Evolutionary conservation across 2,797 vertebrate species (phyloP).

Genomic region (Macrochelys suwanniensis): DNA sequence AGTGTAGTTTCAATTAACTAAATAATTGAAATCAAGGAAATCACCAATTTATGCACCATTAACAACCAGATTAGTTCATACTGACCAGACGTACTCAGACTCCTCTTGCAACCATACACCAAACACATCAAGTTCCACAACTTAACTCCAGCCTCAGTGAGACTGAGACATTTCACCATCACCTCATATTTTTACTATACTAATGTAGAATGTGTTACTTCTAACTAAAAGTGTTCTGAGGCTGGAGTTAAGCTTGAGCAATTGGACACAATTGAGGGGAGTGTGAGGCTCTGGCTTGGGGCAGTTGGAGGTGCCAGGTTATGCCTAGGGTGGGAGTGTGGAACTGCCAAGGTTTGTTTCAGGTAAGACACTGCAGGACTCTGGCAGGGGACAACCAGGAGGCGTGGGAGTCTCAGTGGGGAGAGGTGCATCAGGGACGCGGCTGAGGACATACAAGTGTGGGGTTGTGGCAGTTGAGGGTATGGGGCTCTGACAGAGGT

Average conservation of each 20-base stretch:
- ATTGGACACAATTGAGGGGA: neutral
- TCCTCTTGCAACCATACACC: neutral
- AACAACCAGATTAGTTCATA: neutral
- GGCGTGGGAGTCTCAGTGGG: neutral
- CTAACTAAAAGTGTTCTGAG: neutral
- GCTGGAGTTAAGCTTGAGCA: neutral
- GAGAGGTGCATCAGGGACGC: neutral
- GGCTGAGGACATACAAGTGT: neutral
- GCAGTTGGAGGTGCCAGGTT: neutral
- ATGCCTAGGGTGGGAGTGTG: neutral
- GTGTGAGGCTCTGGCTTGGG: rapidly evolving
- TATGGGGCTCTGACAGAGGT: neutral
- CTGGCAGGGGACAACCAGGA: neutral
- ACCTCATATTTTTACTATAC: neutral
- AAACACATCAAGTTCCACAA: neutral
- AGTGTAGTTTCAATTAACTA: neutral
- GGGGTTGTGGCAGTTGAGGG: neutral
- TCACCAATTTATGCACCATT: neutral
- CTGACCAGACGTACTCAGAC: neutral
- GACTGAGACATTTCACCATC: neutral
- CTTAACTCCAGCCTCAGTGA: neutral
- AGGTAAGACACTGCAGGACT: neutral
- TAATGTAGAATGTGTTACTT: neutral
- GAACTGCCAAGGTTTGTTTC: neutral
- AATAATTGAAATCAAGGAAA: constrained; percentile 19